Evolutionary conservation across 2,113 vertebrate species (phyloP).

Genomic region (Tragelaphus buxtoni): DNA sequence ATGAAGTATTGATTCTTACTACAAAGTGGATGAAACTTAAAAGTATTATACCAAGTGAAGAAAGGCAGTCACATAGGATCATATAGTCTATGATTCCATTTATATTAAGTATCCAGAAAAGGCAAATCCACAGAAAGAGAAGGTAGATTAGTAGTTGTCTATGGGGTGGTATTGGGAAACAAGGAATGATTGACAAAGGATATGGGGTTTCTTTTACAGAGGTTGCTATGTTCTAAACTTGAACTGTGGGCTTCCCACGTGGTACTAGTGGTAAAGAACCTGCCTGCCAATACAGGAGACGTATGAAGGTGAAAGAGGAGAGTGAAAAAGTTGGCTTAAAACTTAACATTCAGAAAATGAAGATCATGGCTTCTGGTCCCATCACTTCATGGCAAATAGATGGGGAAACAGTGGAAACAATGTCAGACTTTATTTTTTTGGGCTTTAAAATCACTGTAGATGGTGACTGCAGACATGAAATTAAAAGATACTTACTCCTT

Average conservation of each 20-base stretch:
- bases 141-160: neutral
- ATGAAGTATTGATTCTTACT: neutral
- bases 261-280: neutral
- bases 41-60: neutral
- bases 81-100: neutral
- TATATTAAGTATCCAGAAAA: neutral
- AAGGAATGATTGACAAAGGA: neutral
- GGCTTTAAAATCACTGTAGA: no score
- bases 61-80: neutral
- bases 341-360: no score
- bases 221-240: neutral
- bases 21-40: neutral
- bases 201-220: neutral
- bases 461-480: no score
- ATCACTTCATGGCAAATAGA: no score
- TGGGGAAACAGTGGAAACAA: no score
- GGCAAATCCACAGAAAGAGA: neutral
- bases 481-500: no score
- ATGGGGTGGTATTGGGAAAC: neutral
- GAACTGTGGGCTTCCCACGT: fast-evolving
- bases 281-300: neutral
- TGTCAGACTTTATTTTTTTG: no score
- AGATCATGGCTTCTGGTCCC: no score
- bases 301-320: neutral
- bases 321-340: no score